Base-by-base conservation (phyloP, 2,113 vertebrate genomes). In the Tupaia tana region DNA sequence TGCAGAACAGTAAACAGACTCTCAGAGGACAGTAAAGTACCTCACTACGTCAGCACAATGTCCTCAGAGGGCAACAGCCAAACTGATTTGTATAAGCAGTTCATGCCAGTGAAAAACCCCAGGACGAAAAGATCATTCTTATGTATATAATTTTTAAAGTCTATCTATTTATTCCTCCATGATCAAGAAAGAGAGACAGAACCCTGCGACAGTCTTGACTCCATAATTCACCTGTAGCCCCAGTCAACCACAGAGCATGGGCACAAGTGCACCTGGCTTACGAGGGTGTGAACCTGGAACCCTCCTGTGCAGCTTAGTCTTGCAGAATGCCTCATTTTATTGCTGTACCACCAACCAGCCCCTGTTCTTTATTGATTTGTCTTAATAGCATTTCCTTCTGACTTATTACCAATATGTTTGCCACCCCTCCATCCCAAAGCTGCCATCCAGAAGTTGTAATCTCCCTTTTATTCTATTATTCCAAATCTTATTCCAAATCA, bases 401-500 rank as follows among this genome's bases (percentile, higher is more conserved):
- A 90, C 63, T 86, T 59, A 19, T 11, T 52, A 83, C 27, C 9
- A 22, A 20, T 8, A 34, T 31, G 16, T 69, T 56, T 61, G 6
- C 29, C 86, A 83, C 29, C 67, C 22, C 63, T 29, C 27, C 22
- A 18, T n/a, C 19, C 20, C 24, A 3, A 18, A 84, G 67, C 31
- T 95, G 80, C 25, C 58, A 54, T 31, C 69, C 73, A 66, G 52
- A 69, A 86, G 58, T 67, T 59, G 66, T 13, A 70, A 1, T 90
- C 52, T 18, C 90, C 64, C 75, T 61, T 87, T 89, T 89, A 81
- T 58, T 69, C 69, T 81, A 56, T 22, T 89, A 52, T 77, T 86
- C 29, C 54, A 80, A 95, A 52, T 34, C 13, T 82, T 31, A 79
- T 74, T 83, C 13, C 27, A 67, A 74, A 56, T 86, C 31, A 74